Base-by-base conservation (phyloP, 2,797 vertebrate species). In the Sebastes dallii region DNA sequence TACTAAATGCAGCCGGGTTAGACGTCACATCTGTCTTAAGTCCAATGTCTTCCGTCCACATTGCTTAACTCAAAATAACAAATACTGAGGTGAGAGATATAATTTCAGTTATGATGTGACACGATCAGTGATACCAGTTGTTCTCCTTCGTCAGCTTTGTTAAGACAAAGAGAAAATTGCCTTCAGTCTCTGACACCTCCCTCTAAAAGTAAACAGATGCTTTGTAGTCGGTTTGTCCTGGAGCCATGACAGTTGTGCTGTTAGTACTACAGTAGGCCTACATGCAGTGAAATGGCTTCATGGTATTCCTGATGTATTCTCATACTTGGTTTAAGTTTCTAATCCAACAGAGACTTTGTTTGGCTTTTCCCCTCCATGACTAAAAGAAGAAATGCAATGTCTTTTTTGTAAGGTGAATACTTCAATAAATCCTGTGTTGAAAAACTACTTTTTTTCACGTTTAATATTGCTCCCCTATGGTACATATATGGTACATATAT, bases 41-140 rank as follows among this genome's bases (percentile, higher is more conserved):
- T 76, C 25, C 29, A 27, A 5, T 46, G 55, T 84, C 39, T 78
- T 24, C 81, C 74, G 58, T 90, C 79, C 87, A 58, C 62, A 20
- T 36, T n/a, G 27, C 3, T 30, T 12, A 50, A 11, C 5, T 30
- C 27, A n/a, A 27, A n/a, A 22, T 22, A 5, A 8, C 1, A 58
- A 24, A 25, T 14, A 4, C 24, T 42, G 8, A 18, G 42, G 3
- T 36, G n/a, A 42, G 39, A 39, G 12, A 42, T 42, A 42, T 42
- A 5, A 42, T 30, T 61, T 27, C 36, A 46, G 22, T 25, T 54
- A 8, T 2, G 2, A 27, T 32, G n/a, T 29, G 16, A 58, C 11
- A 2, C 55, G 8, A 4, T 29, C 29, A 62, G 36, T 39, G 36
- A 39, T 39, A 1, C 36, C 36, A 39, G 39, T 42, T 42, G 56